Base-by-base conservation (phyloP, 2,113 vertebrate genomes). In the Thryonomys swinderianus region DNA sequence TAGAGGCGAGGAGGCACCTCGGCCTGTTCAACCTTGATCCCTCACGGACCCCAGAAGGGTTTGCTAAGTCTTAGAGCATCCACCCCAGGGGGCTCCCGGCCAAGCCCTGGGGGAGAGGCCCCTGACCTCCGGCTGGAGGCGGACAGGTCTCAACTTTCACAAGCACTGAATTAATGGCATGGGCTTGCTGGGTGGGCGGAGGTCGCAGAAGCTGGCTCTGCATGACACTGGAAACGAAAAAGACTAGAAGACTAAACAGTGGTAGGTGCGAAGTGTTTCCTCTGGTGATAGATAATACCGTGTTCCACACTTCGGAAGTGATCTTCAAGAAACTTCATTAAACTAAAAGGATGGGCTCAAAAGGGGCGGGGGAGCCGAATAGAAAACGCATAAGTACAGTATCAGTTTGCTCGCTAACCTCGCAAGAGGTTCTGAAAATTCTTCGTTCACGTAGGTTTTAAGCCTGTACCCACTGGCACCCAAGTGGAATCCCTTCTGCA, bases 241-340 rank as follows among this genome's bases (percentile, higher is more conserved):
- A 96, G 16, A 32, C 53, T 76, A 64, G 23, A 94, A 89, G 80
- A 71, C 93, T 48, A 62, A 73, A 85, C 27, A 25, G 66, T 12
- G 34, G 6, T 2, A 10, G 9, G 32, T 7, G 20, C 17, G 40
- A 23, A 40, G 53, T 37, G 27, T 61, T 64, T 92, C 69, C 61
- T 85, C 55, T 55, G 20, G 55, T 51, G 40, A 71, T 32, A 53
- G 40, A 71, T 32, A 53, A 86, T 62, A 51, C 1, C 20, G 16
- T 71, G 73, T 61, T 5, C 53, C 64, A 59, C 17, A 34, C 27
- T 87, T 53, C 81, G 11, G 0, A 67, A 64, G 34, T 57, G 12
- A 82, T 80, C 53, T 91, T 84, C 40, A 88, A 73, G 40, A 85
- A 85, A 73, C 48, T 42, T 30, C 62, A 23, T 37, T 86, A 62